Evolutionary conservation across 2,888 invertebrate species (phyloP), one percentile per base, ranked within the genome.

Genomic region (Tetramorium bicarinatum): DNA sequence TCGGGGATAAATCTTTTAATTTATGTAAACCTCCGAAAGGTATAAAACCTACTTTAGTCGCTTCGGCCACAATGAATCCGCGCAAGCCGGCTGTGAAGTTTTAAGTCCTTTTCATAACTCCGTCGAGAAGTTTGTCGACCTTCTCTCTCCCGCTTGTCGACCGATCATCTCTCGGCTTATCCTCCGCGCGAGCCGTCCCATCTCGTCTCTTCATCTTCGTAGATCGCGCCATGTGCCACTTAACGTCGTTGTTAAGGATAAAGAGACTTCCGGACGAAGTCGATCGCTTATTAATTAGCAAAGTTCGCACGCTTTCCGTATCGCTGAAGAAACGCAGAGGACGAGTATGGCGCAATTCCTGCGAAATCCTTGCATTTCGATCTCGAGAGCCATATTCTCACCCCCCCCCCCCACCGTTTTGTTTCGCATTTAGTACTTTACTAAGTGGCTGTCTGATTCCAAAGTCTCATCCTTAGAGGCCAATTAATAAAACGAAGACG

Each of bases 281-380:
- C 84, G 52, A 66, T 81, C 64, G 81, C 86, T 89, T 86, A 85
- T 89, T 84, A 85, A 87, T 89, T 84, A 81, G 62, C 80, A 15
- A 89, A 87, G 81, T 88, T 88, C 77, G 41, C 44, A 52, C 67
- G 80, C 83, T 85, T 87, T 80, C 49, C 72, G 38, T 83, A 77
- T 86, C 82, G 74, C 83, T 82, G 71, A 83, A 72, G 67, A 76
- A 80, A 25, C 38, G 59, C 54, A 47, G 59, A 18, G 18, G 56
- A 80, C 38, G 61, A 59, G 54, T 69, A 29, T 11, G 29, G 3
- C 25, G 29, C 13, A 15, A 9, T 61, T 9, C 25, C 44, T n/a
- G 18, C 25, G 15, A 41, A 54, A 76, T 77, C 25, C 29, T 41
- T 25, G 29, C 54, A 11, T 61, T 62, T 44, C 25, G n/a, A 76